Base-by-base conservation (phyloP, 2,888 invertebrate genomes). In the Hypercompe scribonia region DNA sequence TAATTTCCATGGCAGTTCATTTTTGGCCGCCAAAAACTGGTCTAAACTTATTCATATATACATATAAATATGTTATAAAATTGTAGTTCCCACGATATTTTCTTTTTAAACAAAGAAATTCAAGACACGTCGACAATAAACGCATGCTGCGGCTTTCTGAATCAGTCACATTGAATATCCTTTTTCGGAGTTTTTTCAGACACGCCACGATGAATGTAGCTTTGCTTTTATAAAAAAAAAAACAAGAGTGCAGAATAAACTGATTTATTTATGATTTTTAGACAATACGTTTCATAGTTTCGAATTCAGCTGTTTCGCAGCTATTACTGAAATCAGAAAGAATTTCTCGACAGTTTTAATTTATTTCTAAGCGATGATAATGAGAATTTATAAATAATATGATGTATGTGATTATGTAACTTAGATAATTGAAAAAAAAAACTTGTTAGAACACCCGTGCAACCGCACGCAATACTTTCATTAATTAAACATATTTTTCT, bases 401-500 rank as follows among this genome's bases (percentile, higher is more conserved):
- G 31, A 46, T 42, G 46, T 33, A 66, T 66, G 33, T 66, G 24
- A 46, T 66, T 66, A 66, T 33, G 24, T 46, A 66, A 66, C 46
- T 46, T 13, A 36, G 18, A 54, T n/a, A 68, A 68, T 58, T 18
- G 28, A 58, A 36, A 50, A 82, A 68, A 15, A 54, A 54, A 77
- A 82, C 74, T 70, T 81, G 73, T 79, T 67, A 68, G 70, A 75
- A 76, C 65, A 72, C 70, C 74, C 74, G 71, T 74, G 78, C 31
- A 28, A 67, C 68, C 72, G 72, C 81, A 85, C 84, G 84, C 83
- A 77, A 85, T 82, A 81, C 82, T 86, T 86, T 85, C 84, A 73
- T 82, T 86, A 86, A 86, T 86, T 84, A 85, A 82, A 79, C 76
- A 81, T 81, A 83, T 86, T 86, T 86, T 81, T 84, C 81, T 79